A percentile compares a stretch with the other conserved stretches of the same genome.
Conservation (phyloP, 2,113 vertebrate species). For the Lasiurus cinereus region DNA sequence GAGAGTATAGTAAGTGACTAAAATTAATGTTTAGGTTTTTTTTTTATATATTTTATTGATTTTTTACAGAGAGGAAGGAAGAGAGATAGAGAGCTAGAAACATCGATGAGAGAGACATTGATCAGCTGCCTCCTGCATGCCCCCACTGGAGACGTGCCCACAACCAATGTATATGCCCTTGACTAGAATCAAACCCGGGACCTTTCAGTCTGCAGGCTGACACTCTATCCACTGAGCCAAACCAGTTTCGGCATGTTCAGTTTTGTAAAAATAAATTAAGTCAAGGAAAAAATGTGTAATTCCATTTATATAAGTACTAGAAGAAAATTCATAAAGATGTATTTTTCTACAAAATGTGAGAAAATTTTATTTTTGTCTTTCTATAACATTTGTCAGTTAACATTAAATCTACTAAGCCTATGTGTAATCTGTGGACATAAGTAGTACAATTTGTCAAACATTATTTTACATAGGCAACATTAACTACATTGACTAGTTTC, state of each 20-base stretch:
- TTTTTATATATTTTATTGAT: no score
- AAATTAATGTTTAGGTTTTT: constrained; percentile 55
- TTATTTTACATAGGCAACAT: neutral
- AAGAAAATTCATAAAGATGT: neutral
- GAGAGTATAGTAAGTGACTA: constrained; percentile 66
- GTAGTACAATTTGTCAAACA: neutral
- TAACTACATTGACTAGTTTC: neutral
- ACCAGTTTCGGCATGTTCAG: no score
- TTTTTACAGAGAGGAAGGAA: no score
- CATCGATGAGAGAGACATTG: no score
- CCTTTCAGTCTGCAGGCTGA: no score
- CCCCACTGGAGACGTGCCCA: no score
- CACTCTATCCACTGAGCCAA: no score
- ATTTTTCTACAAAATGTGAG: neutral
- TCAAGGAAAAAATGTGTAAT: constrained; percentile 43
- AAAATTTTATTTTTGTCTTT: neutral
- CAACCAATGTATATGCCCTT: no score
- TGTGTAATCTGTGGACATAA: neutral
- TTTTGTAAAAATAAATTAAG: constrained; percentile 72
- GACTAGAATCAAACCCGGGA: no score
- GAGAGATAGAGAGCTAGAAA: no score
- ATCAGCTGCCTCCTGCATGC: no score
- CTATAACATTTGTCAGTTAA: neutral
- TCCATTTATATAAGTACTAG: neutral
- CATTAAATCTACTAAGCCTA: neutral